Percentiles rank a stretch among this genome's conserved stretches.
Conservation (phyloP, 2,113 vertebrate genomes). For the Catagonus wagneri region DNA sequence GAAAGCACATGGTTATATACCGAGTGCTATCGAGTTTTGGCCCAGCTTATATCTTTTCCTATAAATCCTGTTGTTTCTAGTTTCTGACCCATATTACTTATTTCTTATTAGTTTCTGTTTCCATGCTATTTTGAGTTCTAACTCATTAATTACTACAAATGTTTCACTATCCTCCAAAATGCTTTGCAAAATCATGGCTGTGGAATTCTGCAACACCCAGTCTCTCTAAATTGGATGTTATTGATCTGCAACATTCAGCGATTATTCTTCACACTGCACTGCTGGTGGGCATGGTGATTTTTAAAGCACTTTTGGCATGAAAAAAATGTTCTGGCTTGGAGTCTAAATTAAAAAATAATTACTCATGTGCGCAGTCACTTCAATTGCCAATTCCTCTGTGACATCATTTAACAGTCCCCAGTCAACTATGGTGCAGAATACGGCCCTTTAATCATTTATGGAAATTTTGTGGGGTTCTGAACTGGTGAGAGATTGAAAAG, state of each 20-base stretch:
- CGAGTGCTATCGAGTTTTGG: background rate
- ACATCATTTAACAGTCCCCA: background rate
- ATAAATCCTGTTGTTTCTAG: background rate
- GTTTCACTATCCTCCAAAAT: slow-evolving; percentile 25
- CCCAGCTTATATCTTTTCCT: background rate
- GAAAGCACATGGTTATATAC: rapidly evolving
- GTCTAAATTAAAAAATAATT: slow-evolving; percentile 54
- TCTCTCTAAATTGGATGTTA: slow-evolving; percentile 11
- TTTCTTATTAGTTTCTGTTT: background rate
- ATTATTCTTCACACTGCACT: background rate
- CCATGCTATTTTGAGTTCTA: background rate
- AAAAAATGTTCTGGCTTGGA: background rate
- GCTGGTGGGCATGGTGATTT: background rate
- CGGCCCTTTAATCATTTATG: background rate
- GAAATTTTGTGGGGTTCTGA: background rate
- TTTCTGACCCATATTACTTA: background rate
- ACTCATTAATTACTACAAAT: background rate
- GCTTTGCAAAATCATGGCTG: background rate
- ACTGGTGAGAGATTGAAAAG: background rate
- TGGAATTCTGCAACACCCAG: background rate
- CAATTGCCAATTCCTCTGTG: background rate
- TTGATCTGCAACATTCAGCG: slow-evolving; percentile 38
- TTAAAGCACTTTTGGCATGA: background rate
- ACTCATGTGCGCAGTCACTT: background rate
- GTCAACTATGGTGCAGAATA: background rate